These are phyloP conservation scores for Drosophila flavopinicola DNA, from an alignment of 2,888 invertebrate species.

Conservation along the genomic window DNA sequence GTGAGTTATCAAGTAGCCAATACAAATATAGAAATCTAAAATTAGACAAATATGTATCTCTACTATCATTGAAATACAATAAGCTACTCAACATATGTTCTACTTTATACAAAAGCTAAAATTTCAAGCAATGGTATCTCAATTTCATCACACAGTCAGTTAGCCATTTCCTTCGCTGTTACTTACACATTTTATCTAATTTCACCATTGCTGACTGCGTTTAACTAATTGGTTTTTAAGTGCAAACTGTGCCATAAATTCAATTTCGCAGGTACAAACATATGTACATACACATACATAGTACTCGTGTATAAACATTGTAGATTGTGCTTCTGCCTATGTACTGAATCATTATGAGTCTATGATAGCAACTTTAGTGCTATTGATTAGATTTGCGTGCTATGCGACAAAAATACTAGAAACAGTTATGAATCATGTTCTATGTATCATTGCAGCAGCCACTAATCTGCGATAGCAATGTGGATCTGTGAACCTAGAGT, in stretches of 20 bases:
- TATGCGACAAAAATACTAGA: neutral
- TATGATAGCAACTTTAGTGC: constrained; percentile 20
- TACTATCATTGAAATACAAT: no score
- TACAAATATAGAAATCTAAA: no score
- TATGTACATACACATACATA: constrained; percentile 2
- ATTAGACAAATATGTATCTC: no score
- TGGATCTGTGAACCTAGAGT: neutral
- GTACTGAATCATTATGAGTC: constrained; percentile 26
- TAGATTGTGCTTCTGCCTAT: constrained; percentile 10
- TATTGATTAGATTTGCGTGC: constrained; percentile 30
- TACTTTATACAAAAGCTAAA: neutral
- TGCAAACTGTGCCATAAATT: constrained; percentile 36
- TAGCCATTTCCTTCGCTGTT: neutral
- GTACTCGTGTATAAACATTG: neutral
- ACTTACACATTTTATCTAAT: constrained; percentile 25
- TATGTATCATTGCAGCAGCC: constrained; percentile 6
- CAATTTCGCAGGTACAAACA: constrained; percentile 27
- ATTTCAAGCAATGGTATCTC: neutral
- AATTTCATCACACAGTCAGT: neutral
- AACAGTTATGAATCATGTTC: constrained; percentile 21
- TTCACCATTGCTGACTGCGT: constrained; percentile 20
- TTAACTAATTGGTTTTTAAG: constrained; percentile 55
- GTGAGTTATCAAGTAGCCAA: no score
- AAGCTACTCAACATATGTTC: no score
- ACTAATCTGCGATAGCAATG: neutral